These are phyloP conservation scores for Hexactinellida sp. DNA, from an alignment of 37 sponge, comb jelly and placozoan species.

Conservation along the genomic window DNA sequence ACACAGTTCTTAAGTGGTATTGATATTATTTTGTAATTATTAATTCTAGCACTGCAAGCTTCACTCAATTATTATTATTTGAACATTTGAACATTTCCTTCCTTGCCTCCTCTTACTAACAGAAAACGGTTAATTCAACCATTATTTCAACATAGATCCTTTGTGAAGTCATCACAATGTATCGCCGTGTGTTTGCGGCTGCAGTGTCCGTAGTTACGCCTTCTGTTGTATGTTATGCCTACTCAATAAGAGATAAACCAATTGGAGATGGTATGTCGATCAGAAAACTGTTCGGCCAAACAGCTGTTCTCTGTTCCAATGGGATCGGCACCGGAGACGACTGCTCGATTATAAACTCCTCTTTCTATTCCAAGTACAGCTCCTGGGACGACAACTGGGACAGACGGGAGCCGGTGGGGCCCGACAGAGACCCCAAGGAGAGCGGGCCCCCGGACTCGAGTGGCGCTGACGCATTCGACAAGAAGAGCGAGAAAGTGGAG, in stretches of 20 bases:
- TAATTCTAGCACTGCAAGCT: too few species aligned
- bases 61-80: too few species aligned
- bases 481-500: neutral
- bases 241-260: neutral
- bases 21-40: too few species aligned
- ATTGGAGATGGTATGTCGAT: neutral
- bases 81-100: too few species aligned
- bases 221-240: neutral
- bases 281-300: neutral
- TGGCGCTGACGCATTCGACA: conserved; percentile 15
- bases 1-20: too few species aligned
- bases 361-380: neutral
- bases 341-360: neutral
- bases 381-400: conserved; percentile 79
- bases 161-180: too few species aligned
- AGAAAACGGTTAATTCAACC: too few species aligned
- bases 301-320: neutral
- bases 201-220: neutral
- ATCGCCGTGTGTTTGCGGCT: neutral
- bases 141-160: too few species aligned
- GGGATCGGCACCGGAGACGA: neutral
- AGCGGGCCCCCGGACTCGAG: neutral
- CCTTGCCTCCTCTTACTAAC: too few species aligned
- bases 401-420: conserved; percentile 21
- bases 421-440: neutral